Conservation (phyloP, 1,140 invertebrate species). For the Prorops nasuta region DNA sequence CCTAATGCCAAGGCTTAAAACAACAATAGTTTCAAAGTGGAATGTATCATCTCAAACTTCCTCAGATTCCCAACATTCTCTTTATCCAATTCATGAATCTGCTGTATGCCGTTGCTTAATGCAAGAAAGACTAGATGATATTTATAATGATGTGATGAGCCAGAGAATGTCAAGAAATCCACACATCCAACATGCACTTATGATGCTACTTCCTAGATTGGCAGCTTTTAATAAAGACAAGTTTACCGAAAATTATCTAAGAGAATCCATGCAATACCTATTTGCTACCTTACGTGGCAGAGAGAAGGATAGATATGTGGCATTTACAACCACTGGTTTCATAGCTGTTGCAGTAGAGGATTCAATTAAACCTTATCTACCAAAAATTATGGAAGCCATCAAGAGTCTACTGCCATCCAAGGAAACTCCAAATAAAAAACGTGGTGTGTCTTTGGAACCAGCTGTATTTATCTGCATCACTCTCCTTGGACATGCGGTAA, state of each 20-base stretch:
- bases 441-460: slow-evolving; percentile 73
- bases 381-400: slow-evolving; percentile 85
- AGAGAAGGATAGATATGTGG: slow-evolving; percentile 80
- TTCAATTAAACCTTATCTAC: slow-evolving; percentile 77
- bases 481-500: slow-evolving; percentile 83
- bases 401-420: slow-evolving; percentile 77
- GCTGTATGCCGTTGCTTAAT: slow-evolving; percentile 83
- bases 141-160: slow-evolving; percentile 77
- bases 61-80: slow-evolving; percentile 31
- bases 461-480: slow-evolving; percentile 95
- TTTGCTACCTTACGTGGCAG: slow-evolving; percentile 71
- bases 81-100: slow-evolving; percentile 74
- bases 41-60: slow-evolving; percentile 39
- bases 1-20: slow-evolving; percentile 61
- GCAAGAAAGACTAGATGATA: slow-evolving; percentile 78
- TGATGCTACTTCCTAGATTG: slow-evolving; percentile 89
- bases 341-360: slow-evolving; percentile 87
- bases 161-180: slow-evolving; percentile 72
- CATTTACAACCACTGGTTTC: slow-evolving; percentile 88
- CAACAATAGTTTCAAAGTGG: slow-evolving; percentile 60
- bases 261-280: slow-evolving; percentile 76
- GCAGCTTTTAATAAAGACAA: slow-evolving; percentile 87
- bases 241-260: slow-evolving; percentile 78
- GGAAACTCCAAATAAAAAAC: slow-evolving; percentile 71
- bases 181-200: slow-evolving; percentile 84